Base-by-base conservation (phyloP, 2,888 invertebrate genomes). In the Cerceris rybyensis region DNA sequence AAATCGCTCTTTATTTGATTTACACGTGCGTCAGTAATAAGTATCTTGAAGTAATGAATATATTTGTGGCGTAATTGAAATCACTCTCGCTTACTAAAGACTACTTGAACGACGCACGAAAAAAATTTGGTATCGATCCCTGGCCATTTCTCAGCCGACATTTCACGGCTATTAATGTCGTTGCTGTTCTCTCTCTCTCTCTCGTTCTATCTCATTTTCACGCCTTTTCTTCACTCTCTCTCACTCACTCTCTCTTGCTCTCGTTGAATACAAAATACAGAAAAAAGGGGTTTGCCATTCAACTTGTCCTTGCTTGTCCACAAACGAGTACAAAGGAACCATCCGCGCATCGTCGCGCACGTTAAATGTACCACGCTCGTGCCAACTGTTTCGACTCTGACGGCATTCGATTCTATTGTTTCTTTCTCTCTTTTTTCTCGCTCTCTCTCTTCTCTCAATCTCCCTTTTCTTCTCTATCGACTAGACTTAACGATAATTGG, bases 1-100 rank as follows among this genome's bases (percentile, higher is more conserved):
- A 54, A 63, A 66, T 65, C 52, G 9, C 63, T 66, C 59, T 70
- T 73, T 80, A 70, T 78, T 78, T 74, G 57, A 78, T 78, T 74
- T 64, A 70, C 61, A 81, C 52, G 69, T 75, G 81, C 81, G 57
- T 60, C 66, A 11, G 64, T 81, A 69, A 74, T 72, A 83, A 75
- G 71, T 74, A 74, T 64, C 67, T 54, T 64, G 54, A 67, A 28
- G 50, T 28, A 54, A 58, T 60, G 65, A 73, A 55, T 49, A 63
- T 54, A 28, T 54, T 55, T 61, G 14, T 66, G 66, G 54, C 52
- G 50, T 52, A 50, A 68, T 68, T 52, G 66, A 28, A 61, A 14
- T 46, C 46, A 72, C 58, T 52, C 55, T 60, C 52, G 58, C 46
- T 42, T 54, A 58, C 59, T 55, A 67, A 59, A 8, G 16, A 14